Evolutionary conservation across 1,140 invertebrate genomes (phyloP), one percentile per base, ranked within the genome.

Genomic region (Lethrus apterus): DNA sequence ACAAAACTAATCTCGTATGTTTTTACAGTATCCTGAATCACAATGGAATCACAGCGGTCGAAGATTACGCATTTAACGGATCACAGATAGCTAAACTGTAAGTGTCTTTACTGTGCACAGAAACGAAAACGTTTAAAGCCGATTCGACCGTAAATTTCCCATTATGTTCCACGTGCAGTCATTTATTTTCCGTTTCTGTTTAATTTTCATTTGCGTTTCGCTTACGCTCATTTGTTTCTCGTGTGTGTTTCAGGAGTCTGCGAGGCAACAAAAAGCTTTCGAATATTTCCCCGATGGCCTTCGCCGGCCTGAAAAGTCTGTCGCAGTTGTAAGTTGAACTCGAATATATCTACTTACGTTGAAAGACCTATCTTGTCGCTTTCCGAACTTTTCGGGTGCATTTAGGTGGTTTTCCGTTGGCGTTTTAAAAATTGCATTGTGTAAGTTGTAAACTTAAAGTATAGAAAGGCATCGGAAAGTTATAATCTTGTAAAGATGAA

Each of bases 31-130:
- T 76, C 52, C 63, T 79, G 51, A 71, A 75, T 59, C 75, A 79
- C 58, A 85, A 84, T 63, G 59, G 72, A 14, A 75, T 86, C 41
- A 64, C 65, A 46, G 68, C 59, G 31, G 70, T 86, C n/a, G 74
- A 81, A 55, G 69, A 74, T 50, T 70, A 68, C 17, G 78, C 81
- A 2, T 84, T 84, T 56, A 70, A 70, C 52, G 79, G 76, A 43
- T 80, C 80, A 2, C 67, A 77, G 65, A 80, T 83, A 35, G 73
- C 70, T 3, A 78, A 74, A 62, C 62, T 84, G 80, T 83, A 68
- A 80, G 79, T 76, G 14, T 34, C n/a, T 7, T 26, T n/a, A n/a
- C 24, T 26, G 7, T 26, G 7, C n/a, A 26, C 24, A 26, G n/a
- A 7, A 26, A n/a, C 5, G 7, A 26, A n/a, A 26, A 26, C 24